Conservation (phyloP, 64 coral and sea anemone species). For the Platygyra sinensis region DNA sequence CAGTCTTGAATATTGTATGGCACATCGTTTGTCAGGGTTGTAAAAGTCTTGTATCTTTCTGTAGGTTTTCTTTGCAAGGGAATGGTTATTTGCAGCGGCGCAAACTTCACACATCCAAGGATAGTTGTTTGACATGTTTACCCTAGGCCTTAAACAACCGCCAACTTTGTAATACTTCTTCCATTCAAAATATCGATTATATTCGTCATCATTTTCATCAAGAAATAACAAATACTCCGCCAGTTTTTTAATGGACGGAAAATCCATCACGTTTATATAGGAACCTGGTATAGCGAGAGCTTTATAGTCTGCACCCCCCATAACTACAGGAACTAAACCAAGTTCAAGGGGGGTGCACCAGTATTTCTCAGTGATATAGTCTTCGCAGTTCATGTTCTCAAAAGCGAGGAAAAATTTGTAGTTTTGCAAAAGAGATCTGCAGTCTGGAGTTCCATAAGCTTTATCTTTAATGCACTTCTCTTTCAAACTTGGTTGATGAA, state of each 20-base stretch:
- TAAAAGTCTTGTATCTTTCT: not conserved
- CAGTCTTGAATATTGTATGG: not conserved
- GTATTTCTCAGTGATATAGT: constrained; percentile 79
- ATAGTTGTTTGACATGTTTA: not conserved
- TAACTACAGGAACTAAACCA: constrained; percentile 50
- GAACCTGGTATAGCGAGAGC: constrained; percentile 62
- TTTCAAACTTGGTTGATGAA: not conserved
- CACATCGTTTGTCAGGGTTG: not conserved
- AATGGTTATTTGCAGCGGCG: not conserved
- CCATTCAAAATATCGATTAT: constrained; percentile 68
- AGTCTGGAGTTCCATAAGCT: constrained; percentile 6
- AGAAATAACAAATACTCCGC: constrained; percentile 57
- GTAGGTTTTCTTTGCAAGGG: not conserved
- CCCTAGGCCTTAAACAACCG: not conserved
- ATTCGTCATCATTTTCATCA: constrained; percentile 52
- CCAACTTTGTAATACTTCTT: constrained; percentile 47
- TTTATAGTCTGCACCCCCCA: constrained; percentile 66
- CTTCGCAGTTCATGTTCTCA: constrained; percentile 63
- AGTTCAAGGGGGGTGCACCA: constrained; percentile 55
- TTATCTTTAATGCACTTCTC: not conserved
- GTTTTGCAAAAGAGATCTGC: constrained; percentile 14
- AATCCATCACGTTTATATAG: constrained; percentile 69
- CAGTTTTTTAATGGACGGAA: constrained; percentile 30
- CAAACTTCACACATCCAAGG: constrained; percentile 5
- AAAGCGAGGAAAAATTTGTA: constrained; percentile 68